Percentiles rank a stretch among this genome's conserved stretches.
phyloP scores from a whole-genome alignment of 1,140 invertebrate species.

The Polypedilum vanderplanki region DNA sequence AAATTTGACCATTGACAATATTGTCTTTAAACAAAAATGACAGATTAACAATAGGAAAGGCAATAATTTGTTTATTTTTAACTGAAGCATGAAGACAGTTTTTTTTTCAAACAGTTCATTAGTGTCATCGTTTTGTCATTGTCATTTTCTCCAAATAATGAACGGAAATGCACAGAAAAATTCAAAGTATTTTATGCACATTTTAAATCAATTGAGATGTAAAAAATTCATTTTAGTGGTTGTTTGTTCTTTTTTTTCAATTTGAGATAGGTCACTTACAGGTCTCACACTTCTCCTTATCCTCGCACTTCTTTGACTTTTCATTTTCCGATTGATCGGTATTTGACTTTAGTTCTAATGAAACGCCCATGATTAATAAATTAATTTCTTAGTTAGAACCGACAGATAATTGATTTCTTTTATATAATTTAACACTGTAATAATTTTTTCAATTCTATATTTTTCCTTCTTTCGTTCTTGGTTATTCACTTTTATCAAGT shows the following conservation, averaged over 20 bases:
- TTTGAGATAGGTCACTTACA: neutral
- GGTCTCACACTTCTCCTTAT: neutral
- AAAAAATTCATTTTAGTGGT: neutral
- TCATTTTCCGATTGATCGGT: neutral
- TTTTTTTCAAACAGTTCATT: no score
- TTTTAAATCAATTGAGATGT: neutral
- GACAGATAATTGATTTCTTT: neutral
- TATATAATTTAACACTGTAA: neutral
- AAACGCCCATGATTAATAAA: neutral
- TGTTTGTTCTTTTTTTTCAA: neutral
- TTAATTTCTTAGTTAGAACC: neutral
- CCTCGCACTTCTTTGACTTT: neutral
- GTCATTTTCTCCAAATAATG: neutral
- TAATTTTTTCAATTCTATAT: neutral
- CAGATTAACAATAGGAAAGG: no score
- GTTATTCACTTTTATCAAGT: neutral
- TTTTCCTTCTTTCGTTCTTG: neutral
- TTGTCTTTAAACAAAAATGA: no score
- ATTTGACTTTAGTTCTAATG: neutral
- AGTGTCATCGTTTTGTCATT: no score
- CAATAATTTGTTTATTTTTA: no score
- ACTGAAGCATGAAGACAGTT: no score
- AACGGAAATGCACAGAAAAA: slow-evolving; percentile 10
- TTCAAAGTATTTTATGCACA: neutral
- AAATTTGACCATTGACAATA: no score